Percentiles rank a stretch among this genome's conserved stretches.
phyloP scores from a whole-genome alignment of 2,888 invertebrate genomes.

The Spilarctia lutea region DNA sequence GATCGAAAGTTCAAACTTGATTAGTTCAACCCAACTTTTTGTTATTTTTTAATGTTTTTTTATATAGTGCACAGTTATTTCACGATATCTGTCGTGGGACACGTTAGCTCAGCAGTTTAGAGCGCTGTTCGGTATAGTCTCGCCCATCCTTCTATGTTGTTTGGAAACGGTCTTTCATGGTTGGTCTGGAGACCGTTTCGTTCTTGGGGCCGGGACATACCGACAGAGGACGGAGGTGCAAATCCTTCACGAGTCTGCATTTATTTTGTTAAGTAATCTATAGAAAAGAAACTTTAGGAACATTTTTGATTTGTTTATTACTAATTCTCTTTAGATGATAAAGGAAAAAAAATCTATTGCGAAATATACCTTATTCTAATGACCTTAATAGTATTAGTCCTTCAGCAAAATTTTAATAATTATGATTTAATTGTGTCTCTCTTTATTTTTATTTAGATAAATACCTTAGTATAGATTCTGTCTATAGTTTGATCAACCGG shows the following conservation, averaged over 20 bases:
- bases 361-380: no score
- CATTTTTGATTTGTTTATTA: conserved; percentile 17
- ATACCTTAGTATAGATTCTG: no score
- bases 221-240: conserved; percentile 46
- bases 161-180: conserved; percentile 13
- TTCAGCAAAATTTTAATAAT: no score
- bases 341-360: no score
- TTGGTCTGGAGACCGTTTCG: conserved; percentile 3
- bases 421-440: no score
- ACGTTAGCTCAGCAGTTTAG: conserved; percentile 55
- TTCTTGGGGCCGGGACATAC: conserved; percentile 5
- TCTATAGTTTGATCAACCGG: no score
- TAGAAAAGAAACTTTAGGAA: not conserved
- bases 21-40: not conserved
- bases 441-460: no score
- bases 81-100: conserved; percentile 13
- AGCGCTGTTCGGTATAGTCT: conserved; percentile 37
- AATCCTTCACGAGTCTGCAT: conserved; percentile 47
- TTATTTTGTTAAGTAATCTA: not conserved
- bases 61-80: conserved; percentile 23
- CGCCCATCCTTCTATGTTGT: conserved; percentile 30
- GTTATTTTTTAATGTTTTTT: not conserved
- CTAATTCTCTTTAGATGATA: not conserved
- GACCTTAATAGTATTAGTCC: no score
- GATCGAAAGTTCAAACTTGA: not conserved